These are phyloP conservation scores for Trichogramma dendrolimi DNA, from an alignment of 2,888 invertebrate species.

Conservation along the genomic window DNA sequence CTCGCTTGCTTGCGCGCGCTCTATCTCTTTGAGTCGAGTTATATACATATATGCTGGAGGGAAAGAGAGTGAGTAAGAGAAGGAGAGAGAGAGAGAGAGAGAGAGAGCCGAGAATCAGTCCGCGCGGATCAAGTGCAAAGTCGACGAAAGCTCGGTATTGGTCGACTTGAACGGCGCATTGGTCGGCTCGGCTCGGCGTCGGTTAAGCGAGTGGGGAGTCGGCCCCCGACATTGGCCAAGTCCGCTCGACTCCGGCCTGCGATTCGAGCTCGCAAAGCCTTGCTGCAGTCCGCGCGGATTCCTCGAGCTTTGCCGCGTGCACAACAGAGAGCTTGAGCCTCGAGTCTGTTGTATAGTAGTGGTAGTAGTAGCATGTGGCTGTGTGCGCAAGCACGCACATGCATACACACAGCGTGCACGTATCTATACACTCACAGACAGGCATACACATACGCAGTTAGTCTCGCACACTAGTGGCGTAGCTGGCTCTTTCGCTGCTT, in stretches of 20 bases:
- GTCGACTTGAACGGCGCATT: conserved; percentile 38
- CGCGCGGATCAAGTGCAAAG: background rate
- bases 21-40: background rate
- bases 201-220: conserved; percentile 22
- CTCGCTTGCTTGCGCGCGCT: background rate
- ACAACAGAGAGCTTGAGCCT: conserved; percentile 29
- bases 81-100: too few relatives aligned
- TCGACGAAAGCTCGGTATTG: conserved; percentile 27
- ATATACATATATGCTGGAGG: too few relatives aligned
- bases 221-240: conserved; percentile 32
- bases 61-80: too few relatives aligned
- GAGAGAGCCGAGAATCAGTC: conserved; percentile 32
- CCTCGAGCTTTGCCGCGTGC: conserved; percentile 17
- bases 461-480: too few relatives aligned
- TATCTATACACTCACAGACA: too few relatives aligned
- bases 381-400: too few relatives aligned
- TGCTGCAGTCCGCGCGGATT: conserved; percentile 44
- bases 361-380: too few relatives aligned
- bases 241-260: background rate
- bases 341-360: background rate
- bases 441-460: too few relatives aligned
- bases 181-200: conserved; percentile 35
- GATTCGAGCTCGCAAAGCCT: conserved; percentile 17
- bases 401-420: too few relatives aligned
- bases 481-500: too few relatives aligned